A percentile compares a stretch with the other conserved stretches of the same genome.
These are phyloP conservation scores for Pelecanoides urinatrix DNA, from an alignment of 2,113 vertebrate species.

Conservation along the genomic window DNA sequence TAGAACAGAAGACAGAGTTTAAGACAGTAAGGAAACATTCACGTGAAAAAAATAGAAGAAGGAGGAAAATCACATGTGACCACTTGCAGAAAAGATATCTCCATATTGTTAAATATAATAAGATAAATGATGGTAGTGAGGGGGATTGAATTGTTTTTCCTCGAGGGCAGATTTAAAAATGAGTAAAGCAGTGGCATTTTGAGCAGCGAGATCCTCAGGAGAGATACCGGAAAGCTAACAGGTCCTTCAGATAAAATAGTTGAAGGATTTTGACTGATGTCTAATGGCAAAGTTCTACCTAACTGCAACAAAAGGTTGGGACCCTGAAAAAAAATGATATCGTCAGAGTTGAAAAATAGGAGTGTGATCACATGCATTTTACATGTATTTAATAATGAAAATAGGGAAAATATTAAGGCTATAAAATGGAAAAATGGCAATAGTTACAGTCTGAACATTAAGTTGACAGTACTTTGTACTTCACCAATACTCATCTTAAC, in stretches of 20 bases:
- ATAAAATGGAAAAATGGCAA: neutral
- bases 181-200: neutral
- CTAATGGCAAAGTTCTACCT: neutral
- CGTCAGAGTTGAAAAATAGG: rapidly evolving
- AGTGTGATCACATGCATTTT: neutral
- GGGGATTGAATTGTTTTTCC: neutral
- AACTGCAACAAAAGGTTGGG: neutral
- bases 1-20: neutral
- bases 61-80: neutral
- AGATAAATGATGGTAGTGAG: neutral
- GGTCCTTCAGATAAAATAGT: neutral
- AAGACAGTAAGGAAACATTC: neutral
- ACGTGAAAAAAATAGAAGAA: neutral
- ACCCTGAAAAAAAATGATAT: neutral
- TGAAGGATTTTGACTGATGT: neutral
- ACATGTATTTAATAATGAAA: neutral
- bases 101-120: neutral
- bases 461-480: neutral
- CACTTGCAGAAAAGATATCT: neutral
- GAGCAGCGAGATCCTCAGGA: neutral
- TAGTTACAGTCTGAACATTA: neutral
- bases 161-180: neutral
- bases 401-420: neutral
- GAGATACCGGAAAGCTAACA: neutral
- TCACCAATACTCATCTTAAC: neutral